These are phyloP conservation scores for Ricordea florida DNA, from an alignment of 92 coral and sea anemone genomes.

Conservation along the genomic window DNA sequence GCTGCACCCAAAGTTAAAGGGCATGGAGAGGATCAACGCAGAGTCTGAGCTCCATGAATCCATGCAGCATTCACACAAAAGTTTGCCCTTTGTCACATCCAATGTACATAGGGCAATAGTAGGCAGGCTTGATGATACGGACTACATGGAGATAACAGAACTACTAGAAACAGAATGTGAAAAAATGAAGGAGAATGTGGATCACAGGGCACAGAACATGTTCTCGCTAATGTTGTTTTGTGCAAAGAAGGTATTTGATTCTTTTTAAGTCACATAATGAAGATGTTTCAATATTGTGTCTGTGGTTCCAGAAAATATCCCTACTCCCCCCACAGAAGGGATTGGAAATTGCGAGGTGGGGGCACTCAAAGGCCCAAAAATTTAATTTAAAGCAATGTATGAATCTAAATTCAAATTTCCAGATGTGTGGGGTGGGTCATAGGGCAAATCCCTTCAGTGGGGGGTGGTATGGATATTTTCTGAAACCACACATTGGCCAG, in stretches of 20 bases:
- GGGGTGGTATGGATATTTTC: too few relatives aligned
- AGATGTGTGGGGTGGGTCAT: too few relatives aligned
- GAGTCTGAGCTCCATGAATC: not conserved
- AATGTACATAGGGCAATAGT: not conserved
- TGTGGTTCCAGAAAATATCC: too few relatives aligned
- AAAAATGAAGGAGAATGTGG: not conserved
- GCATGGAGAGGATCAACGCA: not conserved
- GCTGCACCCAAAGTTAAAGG: not conserved
- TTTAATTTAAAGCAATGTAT: too few relatives aligned
- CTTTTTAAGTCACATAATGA: too few relatives aligned
- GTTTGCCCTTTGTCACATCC: not conserved
- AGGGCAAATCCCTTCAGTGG: too few relatives aligned
- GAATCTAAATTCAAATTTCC: too few relatives aligned
- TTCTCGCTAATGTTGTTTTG: not conserved
- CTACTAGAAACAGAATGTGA: not conserved
- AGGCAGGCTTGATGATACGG: not conserved
- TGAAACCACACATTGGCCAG: too few relatives aligned
- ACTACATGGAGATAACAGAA: not conserved
- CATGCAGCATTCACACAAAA: not conserved
- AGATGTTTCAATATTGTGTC: too few relatives aligned
- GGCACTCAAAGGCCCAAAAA: too few relatives aligned
- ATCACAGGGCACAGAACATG: constrained; percentile 3
- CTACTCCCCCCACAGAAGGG: too few relatives aligned
- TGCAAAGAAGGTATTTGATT: not conserved
- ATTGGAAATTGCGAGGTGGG: too few relatives aligned